Percentiles rank a stretch among this genome's conserved stretches.
Evolutionary conservation across 2,113 vertebrate genomes (phyloP).

Genomic region (Paradisaea rubra): DNA sequence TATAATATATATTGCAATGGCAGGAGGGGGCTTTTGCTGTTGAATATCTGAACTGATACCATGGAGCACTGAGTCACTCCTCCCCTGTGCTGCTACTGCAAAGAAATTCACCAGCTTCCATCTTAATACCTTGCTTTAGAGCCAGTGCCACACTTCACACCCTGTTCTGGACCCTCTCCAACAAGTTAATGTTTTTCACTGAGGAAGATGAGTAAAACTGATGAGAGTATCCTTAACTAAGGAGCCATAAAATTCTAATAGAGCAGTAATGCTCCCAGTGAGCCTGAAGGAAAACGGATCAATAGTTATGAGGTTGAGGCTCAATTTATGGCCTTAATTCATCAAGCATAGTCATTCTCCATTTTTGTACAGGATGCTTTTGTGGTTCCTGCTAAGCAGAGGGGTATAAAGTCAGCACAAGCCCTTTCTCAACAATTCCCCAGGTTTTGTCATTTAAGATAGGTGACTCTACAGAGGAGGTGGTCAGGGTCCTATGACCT

Average conservation of each 20-base stretch:
- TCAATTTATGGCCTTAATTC: not conserved
- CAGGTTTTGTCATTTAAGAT: not conserved
- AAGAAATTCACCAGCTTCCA: conserved; percentile 1
- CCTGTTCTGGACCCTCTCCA: conserved; percentile 1
- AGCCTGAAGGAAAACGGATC: not conserved
- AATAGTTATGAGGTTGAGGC: not conserved
- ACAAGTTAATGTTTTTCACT: conserved; percentile 19
- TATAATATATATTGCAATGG: not conserved
- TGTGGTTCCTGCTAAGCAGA: conserved; percentile 4
- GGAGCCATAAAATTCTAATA: conserved; percentile 31
- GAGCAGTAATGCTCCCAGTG: not conserved
- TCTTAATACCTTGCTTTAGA: not conserved
- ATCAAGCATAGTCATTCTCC: not conserved
- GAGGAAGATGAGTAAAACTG: conserved; percentile 35
- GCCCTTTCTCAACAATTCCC: not conserved
- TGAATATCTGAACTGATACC: not conserved
- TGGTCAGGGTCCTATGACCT: not conserved
- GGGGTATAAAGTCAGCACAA: not conserved
- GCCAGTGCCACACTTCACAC: not conserved
- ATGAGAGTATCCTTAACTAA: conserved; percentile 44
- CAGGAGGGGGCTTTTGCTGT: not conserved
- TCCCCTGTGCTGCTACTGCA: not conserved
- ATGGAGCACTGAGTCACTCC: not conserved
- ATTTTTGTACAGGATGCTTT: conserved; percentile 26
- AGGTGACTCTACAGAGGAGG: not conserved